Conservation (phyloP, 1,140 invertebrate genomes). For the Panagrolaimus sp. region DNA sequence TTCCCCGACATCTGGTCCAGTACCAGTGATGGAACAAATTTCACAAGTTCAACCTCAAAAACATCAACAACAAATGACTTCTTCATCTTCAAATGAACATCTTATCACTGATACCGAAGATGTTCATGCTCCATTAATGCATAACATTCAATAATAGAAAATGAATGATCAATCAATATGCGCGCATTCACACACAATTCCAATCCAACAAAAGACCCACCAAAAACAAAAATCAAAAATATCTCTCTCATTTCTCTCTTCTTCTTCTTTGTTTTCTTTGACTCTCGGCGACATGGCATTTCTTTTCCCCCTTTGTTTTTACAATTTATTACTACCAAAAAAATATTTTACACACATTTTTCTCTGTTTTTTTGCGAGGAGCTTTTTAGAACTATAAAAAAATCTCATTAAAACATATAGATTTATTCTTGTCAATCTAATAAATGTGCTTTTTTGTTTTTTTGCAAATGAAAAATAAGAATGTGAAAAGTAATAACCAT, state of each 20-base stretch:
- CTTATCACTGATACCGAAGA: conserved; percentile 11
- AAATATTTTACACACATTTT: conserved; percentile 5
- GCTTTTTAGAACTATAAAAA: background rate
- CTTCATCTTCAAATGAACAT: background rate
- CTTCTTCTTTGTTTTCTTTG: background rate
- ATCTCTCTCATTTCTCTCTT: background rate
- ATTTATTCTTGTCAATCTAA: conserved; percentile 4
- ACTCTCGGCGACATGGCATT: conserved; percentile 14
- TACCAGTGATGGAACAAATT: conserved; percentile 57
- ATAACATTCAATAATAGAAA: background rate
- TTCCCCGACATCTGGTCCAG: conserved; percentile 48
- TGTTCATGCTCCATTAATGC: background rate
- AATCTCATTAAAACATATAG: background rate
- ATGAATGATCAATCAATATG: background rate
- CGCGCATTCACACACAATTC: conserved; percentile 1
- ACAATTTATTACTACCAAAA: background rate
- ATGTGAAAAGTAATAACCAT: no score
- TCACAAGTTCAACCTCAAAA: conserved; percentile 49
- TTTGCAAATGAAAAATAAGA: background rate
- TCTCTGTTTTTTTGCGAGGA: background rate
- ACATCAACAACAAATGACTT: background rate
- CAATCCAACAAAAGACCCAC: background rate
- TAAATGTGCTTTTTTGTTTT: conserved; percentile 13
- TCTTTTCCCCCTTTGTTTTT: background rate
- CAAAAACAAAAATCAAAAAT: background rate